Evolutionary conservation across 2,888 invertebrate species (phyloP), one percentile per base, ranked within the genome.

Genomic region (Sinhomidia bicolor): DNA sequence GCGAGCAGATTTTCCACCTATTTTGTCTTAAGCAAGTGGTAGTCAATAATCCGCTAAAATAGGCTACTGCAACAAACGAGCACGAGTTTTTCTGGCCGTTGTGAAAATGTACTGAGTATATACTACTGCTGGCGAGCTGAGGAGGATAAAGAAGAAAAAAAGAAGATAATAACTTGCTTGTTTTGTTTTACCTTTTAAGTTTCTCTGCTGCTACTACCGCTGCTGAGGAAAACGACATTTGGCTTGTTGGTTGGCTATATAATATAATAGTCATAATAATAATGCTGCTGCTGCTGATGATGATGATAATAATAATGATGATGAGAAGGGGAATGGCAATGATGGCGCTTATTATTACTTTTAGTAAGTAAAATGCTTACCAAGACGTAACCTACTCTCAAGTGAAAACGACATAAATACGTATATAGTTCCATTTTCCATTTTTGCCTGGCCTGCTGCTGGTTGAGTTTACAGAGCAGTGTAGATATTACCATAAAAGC

Each of bases 271-370:
- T 36, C 17, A 12, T 41, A 41, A 36, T 71, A 71, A 71, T 71
- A 5, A n/a, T n/a, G n/a, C n/a, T n/a, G n/a, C n/a, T n/a, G n/a
- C n/a, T n/a, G 41, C 47, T 47, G 14, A 65, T 65, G n/a, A n/a
- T 26, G n/a, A n/a, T n/a, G n/a, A n/a, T n/a, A 5, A n/a, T 65
- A 36, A 36, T n/a, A 32, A 32, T 32, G n/a, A 62, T 62, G 62
- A 41, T 44, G 74, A 74, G 51, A 26, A 62, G 62, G 62, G 23
- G 26, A n/a, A 62, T 62, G 62, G 29, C 5, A 9, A 62, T 51
- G 26, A 71, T 74, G 51, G 74, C 51, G 74, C 74, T 74, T 74
- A 74, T 65, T 65, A 65, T 36, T 74, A 26, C 44, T 74, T 14
- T 23, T 26, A 76, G 76, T 12, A 76, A 76, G 51, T 76, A 76